Percentiles rank a stretch among this genome's conserved stretches.
Conservation (phyloP, 2,888 invertebrate genomes). For the Hydriomena furcata region DNA sequence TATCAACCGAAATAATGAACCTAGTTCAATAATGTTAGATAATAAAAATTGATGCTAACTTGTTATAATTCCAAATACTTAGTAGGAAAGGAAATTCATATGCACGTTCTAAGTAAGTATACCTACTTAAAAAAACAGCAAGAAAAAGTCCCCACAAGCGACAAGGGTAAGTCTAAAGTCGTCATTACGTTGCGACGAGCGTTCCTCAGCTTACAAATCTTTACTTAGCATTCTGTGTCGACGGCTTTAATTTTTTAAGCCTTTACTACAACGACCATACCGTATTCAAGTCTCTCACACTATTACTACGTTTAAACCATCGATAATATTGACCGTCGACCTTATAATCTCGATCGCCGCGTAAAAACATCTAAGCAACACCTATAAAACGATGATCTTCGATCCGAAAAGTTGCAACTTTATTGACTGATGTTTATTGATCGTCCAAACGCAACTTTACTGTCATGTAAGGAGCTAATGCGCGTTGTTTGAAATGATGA, state of each 20-base stretch:
- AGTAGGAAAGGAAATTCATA: slow-evolving; percentile 48
- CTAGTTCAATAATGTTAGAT: neutral
- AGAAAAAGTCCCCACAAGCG: slow-evolving; percentile 59
- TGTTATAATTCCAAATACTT: slow-evolving; percentile 51
- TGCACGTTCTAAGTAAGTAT: slow-evolving; percentile 59
- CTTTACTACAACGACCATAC: slow-evolving; percentile 67
- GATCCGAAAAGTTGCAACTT: no score
- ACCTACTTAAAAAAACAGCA: slow-evolving; percentile 38
- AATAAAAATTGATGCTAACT: neutral
- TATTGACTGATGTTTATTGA: neutral
- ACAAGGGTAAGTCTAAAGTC: slow-evolving; percentile 55
- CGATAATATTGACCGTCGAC: neutral
- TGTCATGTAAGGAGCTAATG: slow-evolving; percentile 71
- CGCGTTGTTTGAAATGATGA: slow-evolving; percentile 42
- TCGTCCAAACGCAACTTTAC: slow-evolving; percentile 37
- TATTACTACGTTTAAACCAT: neutral
- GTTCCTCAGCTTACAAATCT: slow-evolving; percentile 68
- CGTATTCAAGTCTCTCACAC: slow-evolving; percentile 72
- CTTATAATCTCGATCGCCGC: no score
- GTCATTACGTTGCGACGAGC: slow-evolving; percentile 59
- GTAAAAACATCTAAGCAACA: no score
- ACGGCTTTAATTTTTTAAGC: slow-evolving; percentile 72
- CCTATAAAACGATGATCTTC: no score
- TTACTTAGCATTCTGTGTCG: slow-evolving; percentile 74
- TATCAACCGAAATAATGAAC: no score